Evolutionary conservation across 2,888 invertebrate species (phyloP).

Genomic region (Diarsia rubi): DNA sequence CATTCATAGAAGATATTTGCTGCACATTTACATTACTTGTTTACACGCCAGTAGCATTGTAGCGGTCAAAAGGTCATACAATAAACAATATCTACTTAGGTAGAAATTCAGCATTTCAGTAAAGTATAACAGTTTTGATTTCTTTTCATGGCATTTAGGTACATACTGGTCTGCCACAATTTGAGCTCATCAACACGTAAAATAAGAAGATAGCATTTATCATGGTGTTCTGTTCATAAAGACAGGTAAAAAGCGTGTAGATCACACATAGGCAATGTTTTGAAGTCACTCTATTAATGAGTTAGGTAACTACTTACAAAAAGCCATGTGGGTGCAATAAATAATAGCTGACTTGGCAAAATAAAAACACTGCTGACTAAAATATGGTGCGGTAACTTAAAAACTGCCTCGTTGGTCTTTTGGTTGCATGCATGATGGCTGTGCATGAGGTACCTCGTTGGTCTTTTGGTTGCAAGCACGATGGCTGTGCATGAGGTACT

Average conservation of each 20-base stretch:
- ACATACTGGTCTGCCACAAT: too few relatives aligned
- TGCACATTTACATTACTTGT: neutral
- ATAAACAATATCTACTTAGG: neutral
- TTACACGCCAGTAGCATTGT: neutral
- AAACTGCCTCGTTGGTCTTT: too few relatives aligned
- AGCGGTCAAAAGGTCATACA: slow-evolving; percentile 25
- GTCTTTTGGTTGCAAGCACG: too few relatives aligned
- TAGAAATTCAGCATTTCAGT: neutral
- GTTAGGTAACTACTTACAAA: neutral
- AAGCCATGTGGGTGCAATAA: neutral
- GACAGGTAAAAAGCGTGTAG: neutral
- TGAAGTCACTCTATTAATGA: neutral
- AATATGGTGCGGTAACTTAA: too few relatives aligned
- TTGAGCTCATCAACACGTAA: too few relatives aligned
- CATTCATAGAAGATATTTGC: neutral
- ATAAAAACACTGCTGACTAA: neutral
- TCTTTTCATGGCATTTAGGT: slow-evolving; percentile 5
- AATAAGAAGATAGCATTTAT: neutral
- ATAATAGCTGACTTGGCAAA: neutral
- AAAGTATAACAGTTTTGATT: neutral
- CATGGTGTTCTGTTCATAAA: neutral
- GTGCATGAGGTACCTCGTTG: too few relatives aligned
- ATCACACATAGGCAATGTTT: neutral
- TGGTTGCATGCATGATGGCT: too few relatives aligned
- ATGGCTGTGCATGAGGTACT: too few relatives aligned